These are phyloP conservation scores for Luperina nickerlii DNA, from an alignment of 2,888 invertebrate species.

Conservation along the genomic window DNA sequence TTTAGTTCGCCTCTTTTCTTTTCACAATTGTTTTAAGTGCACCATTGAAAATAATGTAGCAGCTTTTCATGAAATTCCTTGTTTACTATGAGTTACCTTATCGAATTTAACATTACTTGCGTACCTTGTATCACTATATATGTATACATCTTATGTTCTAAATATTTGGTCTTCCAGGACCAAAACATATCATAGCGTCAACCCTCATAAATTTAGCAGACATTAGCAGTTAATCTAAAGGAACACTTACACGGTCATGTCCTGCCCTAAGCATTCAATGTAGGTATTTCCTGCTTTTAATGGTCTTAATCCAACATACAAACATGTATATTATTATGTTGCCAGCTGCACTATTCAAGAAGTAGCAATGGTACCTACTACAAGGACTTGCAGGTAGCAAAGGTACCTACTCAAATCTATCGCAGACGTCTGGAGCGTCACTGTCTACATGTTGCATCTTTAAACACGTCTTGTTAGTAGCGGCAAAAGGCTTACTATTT, in stretches of 20 bases:
- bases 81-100: neutral
- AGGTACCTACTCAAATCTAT: slow-evolving; percentile 34
- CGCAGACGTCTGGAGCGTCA: slow-evolving; percentile 30
- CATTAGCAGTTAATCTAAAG: neutral
- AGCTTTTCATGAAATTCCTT: neutral
- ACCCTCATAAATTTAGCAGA: neutral
- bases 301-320: too few species aligned
- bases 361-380: neutral
- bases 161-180: neutral
- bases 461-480: slow-evolving; percentile 43
- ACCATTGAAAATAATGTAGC: neutral
- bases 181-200: neutral
- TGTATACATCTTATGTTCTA: too few species aligned
- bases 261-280: neutral
- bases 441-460: slow-evolving; percentile 49
- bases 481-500: slow-evolving; percentile 50
- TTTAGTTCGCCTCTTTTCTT: neutral
- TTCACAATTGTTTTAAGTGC: neutral
- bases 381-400: slow-evolving; percentile 8
- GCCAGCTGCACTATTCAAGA: neutral
- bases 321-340: neutral
- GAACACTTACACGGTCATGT: neutral
- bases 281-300: too few species aligned
- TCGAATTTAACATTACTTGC: neutral
- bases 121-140: neutral